Conservation (phyloP, 2,888 invertebrate genomes). For the Lochmaea capreae region DNA sequence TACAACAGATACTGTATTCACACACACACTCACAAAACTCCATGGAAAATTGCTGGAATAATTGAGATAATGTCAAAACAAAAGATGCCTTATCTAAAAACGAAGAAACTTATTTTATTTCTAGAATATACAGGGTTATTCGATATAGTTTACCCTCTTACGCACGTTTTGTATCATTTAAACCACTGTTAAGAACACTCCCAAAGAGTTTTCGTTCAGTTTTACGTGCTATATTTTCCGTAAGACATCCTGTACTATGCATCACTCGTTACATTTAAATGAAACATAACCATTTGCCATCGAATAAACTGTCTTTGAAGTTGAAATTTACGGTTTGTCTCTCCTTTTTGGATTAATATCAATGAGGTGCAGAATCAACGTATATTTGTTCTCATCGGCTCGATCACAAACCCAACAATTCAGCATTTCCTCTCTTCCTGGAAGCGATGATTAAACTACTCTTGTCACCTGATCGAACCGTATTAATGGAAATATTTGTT, state of each 20-base stretch:
- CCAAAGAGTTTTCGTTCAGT: too few species aligned
- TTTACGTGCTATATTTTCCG: too few species aligned
- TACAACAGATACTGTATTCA: constrained; percentile 45
- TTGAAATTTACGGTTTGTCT: constrained; percentile 9
- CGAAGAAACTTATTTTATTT: constrained; percentile 20
- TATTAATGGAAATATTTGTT: constrained; percentile 41
- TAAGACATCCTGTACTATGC: background rate
- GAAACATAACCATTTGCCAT: background rate
- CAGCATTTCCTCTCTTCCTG: constrained; percentile 40
- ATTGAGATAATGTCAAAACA: constrained; percentile 38
- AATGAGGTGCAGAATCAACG: constrained; percentile 1
- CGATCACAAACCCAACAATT: background rate
- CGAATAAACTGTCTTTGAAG: background rate
- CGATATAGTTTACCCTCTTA: background rate
- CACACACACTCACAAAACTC: constrained; percentile 35
- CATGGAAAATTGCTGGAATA: constrained; percentile 42
- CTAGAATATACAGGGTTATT: constrained; percentile 7
- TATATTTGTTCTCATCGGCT: constrained; percentile 6
- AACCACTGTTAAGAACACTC: too few species aligned
- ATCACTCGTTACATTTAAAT: too few species aligned
- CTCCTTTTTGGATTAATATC: constrained; percentile 13
- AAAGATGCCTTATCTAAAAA: constrained; percentile 25
- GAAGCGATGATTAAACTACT: constrained; percentile 36
- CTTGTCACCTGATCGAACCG: constrained; percentile 39
- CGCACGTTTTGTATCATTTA: too few species aligned